Base-by-base conservation (phyloP, 2,888 invertebrate genomes). In the Sthenelais limicola region DNA sequence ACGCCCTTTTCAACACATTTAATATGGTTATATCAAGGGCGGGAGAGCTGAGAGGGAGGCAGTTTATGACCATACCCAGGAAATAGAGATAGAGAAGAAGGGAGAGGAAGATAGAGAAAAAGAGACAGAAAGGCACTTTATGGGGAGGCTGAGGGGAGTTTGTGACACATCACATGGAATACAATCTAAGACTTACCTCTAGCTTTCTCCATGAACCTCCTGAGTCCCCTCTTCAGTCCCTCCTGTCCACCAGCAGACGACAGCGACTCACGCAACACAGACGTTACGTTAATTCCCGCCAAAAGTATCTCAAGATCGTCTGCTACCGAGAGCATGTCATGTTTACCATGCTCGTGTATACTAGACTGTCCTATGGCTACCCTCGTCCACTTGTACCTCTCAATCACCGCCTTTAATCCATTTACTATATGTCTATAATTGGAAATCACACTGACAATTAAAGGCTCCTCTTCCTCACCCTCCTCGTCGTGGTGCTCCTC, bases 321-420 rank as follows among this genome's bases (percentile, higher is more conserved):
- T 21, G 38, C 28, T 43, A 62, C 24, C 12, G 38, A 24, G 5
- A 62, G 35, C 38, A 62, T 62, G 15, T 62, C 62, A 43, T 38
- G 43, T 12, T 43, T 43, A 43, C 5, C 24, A n/a, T 62, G 38
- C 38, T 62, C 62, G 24, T 62, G 62, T 1, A 62, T 26, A 35
- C 38, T 62, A 26, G 62, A 38, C 62, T 62, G 62, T n/a, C 62
- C 35, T 18, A 62, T 62, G 35, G 38, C n/a, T 24, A 62, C 62
- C 24, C 24, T 2, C 35, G 35, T 3, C 62, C 62, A 62, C 7
- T 43, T 43, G 43, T 12, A 15, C 12, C 43, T 43, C 9, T 43
- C 43, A 12, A 12, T 43, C 43, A 43, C 12, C 43, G 15, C 43
- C n/a, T 56, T 21, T 3, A 56, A 21, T 35, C 62, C 38, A 4